Conservation (phyloP, 2,113 vertebrate species). For the Odontesthes bonariensis region DNA sequence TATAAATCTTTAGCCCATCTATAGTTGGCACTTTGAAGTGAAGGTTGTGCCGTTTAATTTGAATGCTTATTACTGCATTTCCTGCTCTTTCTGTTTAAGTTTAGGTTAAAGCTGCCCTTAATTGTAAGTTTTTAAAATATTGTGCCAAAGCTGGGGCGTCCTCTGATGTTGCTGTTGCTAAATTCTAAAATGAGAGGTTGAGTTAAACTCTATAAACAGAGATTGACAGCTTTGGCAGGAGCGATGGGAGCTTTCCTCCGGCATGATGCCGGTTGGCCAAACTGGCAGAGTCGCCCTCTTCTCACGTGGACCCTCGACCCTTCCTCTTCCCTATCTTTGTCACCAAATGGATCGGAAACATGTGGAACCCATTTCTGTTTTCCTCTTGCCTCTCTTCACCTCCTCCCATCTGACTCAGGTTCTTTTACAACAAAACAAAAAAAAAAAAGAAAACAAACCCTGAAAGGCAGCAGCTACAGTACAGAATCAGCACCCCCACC, state of each 20-base stretch:
- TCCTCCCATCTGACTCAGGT: conserved; percentile 68
- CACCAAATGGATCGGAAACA: conserved; percentile 71
- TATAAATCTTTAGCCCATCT: conserved; percentile 30
- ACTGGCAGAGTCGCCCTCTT: conserved; percentile 1
- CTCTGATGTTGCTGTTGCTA: conserved; percentile 1
- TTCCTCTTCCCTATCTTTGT: conserved; percentile 33
- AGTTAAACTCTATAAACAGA: neutral
- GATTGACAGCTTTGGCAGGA: conserved; percentile 22
- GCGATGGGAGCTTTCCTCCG: conserved; percentile 1
- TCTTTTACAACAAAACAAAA: conserved; percentile 38
- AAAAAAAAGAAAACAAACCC: conserved; percentile 50
- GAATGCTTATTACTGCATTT: neutral
- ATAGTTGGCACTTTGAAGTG: conserved; percentile 12
- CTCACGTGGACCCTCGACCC: conserved; percentile 34
- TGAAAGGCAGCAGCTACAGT: conserved; percentile 64
- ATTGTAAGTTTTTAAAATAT: neutral
- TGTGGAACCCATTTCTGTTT: conserved; percentile 84
- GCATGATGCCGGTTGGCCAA: neutral
- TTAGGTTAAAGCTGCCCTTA: neutral
- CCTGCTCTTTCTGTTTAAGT: neutral
- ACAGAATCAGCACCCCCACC: conserved; percentile 51
- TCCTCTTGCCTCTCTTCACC: conserved; percentile 56
- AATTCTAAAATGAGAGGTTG: neutral
- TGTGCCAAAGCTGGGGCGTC: neutral
- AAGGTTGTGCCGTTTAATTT: neutral